Evolutionary conservation across 1,140 invertebrate genomes (phyloP).

Genomic region (Zaprionus tsacasi): DNA sequence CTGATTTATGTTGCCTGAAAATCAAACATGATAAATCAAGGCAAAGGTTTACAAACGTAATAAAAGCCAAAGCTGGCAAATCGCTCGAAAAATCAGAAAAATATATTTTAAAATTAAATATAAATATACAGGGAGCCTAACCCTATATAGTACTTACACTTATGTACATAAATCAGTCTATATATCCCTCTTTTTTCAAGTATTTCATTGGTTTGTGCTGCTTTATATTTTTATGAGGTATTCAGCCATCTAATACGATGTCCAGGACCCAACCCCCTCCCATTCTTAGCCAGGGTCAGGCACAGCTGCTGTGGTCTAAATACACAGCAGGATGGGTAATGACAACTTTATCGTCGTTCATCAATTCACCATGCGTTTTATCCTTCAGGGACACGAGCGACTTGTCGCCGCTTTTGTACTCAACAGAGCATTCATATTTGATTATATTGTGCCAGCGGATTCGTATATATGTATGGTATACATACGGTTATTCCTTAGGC

Average conservation of each 20-base stretch:
- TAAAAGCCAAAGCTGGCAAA: neutral
- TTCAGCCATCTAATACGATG: slow-evolving; percentile 10
- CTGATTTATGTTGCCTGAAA: neutral
- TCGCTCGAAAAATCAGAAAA: neutral
- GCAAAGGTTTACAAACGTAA: neutral
- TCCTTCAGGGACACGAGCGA: slow-evolving; percentile 9
- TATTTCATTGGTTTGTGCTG: slow-evolving; percentile 11
- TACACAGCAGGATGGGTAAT: slow-evolving; percentile 51
- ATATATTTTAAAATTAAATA: slow-evolving; percentile 34
- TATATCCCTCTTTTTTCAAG: neutral
- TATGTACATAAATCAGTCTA: slow-evolving; percentile 10
- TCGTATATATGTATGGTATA: slow-evolving; percentile 17
- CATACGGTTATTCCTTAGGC: slow-evolving; percentile 28
- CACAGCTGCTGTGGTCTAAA: slow-evolving; percentile 22
- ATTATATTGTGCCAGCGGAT: slow-evolving; percentile 28
- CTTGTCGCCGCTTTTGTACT: slow-evolving; percentile 33
- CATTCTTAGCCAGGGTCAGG: neutral
- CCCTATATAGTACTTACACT: neutral
- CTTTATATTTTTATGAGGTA: slow-evolving; percentile 26
- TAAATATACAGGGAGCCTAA: neutral
- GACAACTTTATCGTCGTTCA: slow-evolving; percentile 56
- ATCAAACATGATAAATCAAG: neutral
- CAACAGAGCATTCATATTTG: slow-evolving; percentile 28
- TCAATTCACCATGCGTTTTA: slow-evolving; percentile 35
- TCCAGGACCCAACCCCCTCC: neutral